These are phyloP conservation scores for Deroplatys truncata DNA, from an alignment of 2,888 invertebrate genomes.

Conservation along the genomic window DNA sequence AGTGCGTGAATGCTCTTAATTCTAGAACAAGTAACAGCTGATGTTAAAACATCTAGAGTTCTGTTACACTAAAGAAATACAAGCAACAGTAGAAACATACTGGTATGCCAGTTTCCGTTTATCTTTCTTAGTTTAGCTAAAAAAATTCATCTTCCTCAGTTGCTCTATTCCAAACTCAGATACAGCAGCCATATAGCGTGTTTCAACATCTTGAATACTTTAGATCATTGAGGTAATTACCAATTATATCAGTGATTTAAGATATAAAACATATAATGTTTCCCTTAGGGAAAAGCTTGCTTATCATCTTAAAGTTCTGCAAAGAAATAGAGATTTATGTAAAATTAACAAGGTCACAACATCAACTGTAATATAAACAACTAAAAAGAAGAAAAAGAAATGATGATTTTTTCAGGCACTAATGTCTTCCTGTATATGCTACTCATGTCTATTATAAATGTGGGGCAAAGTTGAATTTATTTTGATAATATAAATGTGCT, in stretches of 20 bases:
- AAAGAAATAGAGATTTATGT: neutral
- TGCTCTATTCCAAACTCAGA: neutral
- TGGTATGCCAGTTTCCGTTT: too few species aligned
- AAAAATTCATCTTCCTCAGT: too few species aligned
- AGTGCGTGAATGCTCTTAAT: too few species aligned
- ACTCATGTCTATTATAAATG: slow-evolving; percentile 6
- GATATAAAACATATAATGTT: neutral
- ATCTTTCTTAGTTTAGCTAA: too few species aligned
- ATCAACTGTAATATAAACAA: neutral
- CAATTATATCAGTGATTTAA: too few species aligned
- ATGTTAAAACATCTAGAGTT: too few species aligned
- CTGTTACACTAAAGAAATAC: too few species aligned
- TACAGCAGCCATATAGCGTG: neutral
- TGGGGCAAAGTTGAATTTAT: neutral
- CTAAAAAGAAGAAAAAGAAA: neutral
- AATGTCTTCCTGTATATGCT: slow-evolving; percentile 23
- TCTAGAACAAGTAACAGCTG: too few species aligned
- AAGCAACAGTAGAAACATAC: too few species aligned
- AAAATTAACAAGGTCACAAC: neutral
- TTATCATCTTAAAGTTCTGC: neutral
- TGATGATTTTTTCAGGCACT: neutral
- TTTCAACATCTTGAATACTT: neutral
- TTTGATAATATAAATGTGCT: neutral
- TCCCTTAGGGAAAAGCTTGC: neutral
- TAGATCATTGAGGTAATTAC: neutral